Evolutionary conservation across 2,888 invertebrate species (phyloP), one percentile per base, ranked within the genome.

Genomic region (Pandemis heparana): DNA sequence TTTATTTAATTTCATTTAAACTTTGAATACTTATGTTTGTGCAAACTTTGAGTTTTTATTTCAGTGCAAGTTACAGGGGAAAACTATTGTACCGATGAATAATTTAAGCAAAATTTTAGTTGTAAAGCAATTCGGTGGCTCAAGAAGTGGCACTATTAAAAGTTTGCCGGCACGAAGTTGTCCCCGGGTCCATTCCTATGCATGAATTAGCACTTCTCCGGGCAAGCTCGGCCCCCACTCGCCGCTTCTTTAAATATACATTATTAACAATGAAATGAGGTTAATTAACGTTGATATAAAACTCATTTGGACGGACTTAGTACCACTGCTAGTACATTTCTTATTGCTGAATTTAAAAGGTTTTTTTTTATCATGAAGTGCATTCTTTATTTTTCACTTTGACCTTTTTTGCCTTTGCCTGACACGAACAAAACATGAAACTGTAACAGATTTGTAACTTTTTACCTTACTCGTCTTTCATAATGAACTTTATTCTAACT

Each of bases 91-190:
- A 61, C 38, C 65, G 46, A 65, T 61, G 70, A 65, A 70, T 74
- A 65, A 61, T 74, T 74, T 77, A 63, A 73, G 75, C 76, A 71
- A 72, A 75, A 69, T 69, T 61, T 59, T 80, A 83, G 81, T 82
- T 81, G 77, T 77, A 76, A 82, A 83, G 81, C 78, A 81, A 83
- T 85, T 81, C 79, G 77, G 76, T 71, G 75, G 78, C 77, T 79
- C 78, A 83, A 80, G 79, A 80, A 82, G 80, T 75, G 78, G 80
- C 79, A 84, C 86, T 86, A 85, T 87, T 85, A 85, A 86, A 87
- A 87, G 83, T 86, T 87, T 80, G 71, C 79, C 74, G 53, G 41
- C 61, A 62, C 62, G 48, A 70, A 74, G 70, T 73, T 68, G 70
- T 51, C 32, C 63, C 41, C 12, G 23, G 48, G 73, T 79, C 80